Conservation (phyloP, 2,113 vertebrate genomes). For the Ophthalmolycus amberensis region DNA sequence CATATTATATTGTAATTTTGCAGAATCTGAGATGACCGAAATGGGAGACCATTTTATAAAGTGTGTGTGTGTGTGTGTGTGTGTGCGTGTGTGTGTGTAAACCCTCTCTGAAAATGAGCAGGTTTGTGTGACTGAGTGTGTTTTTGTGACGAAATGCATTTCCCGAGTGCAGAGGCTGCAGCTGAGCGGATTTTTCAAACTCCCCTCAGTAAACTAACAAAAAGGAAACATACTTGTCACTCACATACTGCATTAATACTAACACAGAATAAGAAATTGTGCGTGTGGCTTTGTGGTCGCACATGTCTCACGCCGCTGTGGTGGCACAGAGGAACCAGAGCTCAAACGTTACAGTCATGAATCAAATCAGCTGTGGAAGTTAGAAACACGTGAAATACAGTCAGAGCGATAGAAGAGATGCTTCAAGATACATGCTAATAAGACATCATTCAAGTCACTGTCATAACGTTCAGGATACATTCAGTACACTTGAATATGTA, state of each 20-base stretch:
- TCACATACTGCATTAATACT: neutral
- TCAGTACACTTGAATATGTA: neutral
- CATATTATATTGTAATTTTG: constrained; percentile 58
- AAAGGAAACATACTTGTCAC: neutral
- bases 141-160: constrained; percentile 27
- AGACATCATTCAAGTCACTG: constrained; percentile 1
- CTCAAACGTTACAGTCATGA: constrained; percentile 26
- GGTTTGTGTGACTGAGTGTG: neutral
- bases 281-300: constrained; percentile 31
- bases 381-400: neutral
- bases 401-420: neutral
- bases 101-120: constrained; percentile 1
- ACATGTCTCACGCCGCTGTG: constrained; percentile 21
- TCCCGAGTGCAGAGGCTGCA: neutral
- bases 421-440: constrained; percentile 8
- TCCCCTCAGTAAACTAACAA: neutral
- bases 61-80: neutral
- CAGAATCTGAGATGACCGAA: constrained; percentile 55
- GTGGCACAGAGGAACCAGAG: constrained; percentile 11
- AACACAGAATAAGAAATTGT: neutral
- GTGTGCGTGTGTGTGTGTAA: neutral
- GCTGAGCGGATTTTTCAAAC: neutral
- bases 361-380: constrained; percentile 34
- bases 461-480: neutral
- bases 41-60: constrained; percentile 26